Conservation (phyloP, 2,888 invertebrate species). For the Stictocephala bisonia region DNA sequence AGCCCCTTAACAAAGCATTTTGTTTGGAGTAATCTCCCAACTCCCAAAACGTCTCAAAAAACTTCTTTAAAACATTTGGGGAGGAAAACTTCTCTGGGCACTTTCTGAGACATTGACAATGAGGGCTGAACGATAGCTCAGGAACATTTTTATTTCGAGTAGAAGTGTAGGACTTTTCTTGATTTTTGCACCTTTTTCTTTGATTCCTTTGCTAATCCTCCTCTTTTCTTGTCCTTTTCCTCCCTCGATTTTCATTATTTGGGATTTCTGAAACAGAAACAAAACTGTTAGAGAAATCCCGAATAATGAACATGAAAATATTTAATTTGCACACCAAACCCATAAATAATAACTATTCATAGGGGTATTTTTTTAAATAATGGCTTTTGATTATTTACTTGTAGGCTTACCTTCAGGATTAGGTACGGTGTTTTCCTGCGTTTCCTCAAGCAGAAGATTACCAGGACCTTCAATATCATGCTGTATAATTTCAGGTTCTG, state of each 20-base stretch:
- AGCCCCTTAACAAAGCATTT: constrained; percentile 10
- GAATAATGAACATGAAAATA: too few relatives aligned
- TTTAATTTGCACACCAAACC: background rate
- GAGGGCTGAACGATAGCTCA: background rate
- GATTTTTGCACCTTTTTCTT: constrained; percentile 1
- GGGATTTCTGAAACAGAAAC: constrained; percentile 35
- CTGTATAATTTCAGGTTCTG: constrained; percentile 2
- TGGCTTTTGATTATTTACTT: background rate
- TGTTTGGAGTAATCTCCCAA: constrained; percentile 31
- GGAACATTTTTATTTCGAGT: constrained; percentile 3
- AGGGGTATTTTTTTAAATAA: background rate
- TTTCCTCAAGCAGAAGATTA: constrained; percentile 16
- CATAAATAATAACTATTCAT: too few relatives aligned
- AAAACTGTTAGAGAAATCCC: constrained; percentile 30
- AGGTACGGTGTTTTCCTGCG: constrained; percentile 10
- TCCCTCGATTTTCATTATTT: constrained; percentile 14
- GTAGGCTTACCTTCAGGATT: constrained; percentile 9
- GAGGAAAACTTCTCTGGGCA: constrained; percentile 14
- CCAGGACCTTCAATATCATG: constrained; percentile 13
- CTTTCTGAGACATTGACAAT: background rate
- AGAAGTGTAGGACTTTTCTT: constrained; percentile 8
- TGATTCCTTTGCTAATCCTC: constrained; percentile 8
- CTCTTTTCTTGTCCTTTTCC: constrained; percentile 5
- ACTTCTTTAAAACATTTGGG: background rate
- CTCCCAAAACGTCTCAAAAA: constrained; percentile 20